phyloP scores from a whole-genome alignment of 2,888 invertebrate genomes.

The Eristalis intricaria region DNA sequence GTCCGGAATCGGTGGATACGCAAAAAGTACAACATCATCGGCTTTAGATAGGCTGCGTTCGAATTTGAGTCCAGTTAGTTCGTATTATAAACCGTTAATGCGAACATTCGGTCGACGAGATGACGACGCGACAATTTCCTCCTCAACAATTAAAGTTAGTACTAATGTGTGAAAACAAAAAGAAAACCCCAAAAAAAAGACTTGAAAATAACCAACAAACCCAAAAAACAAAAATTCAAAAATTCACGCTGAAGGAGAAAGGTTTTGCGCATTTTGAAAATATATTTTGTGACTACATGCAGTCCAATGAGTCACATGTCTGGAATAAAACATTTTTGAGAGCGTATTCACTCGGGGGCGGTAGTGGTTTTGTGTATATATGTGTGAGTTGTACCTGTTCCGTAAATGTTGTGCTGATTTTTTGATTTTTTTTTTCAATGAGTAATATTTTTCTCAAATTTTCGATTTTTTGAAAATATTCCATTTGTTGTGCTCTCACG shows the following conservation, averaged over 20 bases:
- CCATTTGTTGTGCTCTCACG: neutral
- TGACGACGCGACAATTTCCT: constrained; percentile 78
- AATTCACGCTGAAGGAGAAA: constrained; percentile 25
- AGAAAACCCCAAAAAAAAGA: neutral
- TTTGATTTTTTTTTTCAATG: constrained; percentile 32
- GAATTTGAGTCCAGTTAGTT: constrained; percentile 80
- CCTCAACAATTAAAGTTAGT: constrained; percentile 56
- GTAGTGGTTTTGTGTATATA: neutral
- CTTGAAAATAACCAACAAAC: neutral
- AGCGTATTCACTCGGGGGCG: constrained; percentile 54
- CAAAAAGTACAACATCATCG: constrained; percentile 76
- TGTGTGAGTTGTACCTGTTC: constrained; percentile 34
- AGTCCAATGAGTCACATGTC: constrained; percentile 60
- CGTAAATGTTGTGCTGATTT: constrained; percentile 7
- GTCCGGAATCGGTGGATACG: constrained; percentile 64
- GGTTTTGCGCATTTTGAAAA: constrained; percentile 70
- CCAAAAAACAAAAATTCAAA: constrained; percentile 2
- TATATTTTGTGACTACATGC: constrained; percentile 29
- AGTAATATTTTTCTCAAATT: constrained; percentile 22
- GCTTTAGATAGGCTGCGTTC: constrained; percentile 80
- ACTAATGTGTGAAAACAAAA: neutral
- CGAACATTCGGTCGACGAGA: constrained; percentile 78
- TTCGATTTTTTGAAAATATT: constrained; percentile 16
- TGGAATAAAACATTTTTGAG: constrained; percentile 58
- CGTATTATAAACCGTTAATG: constrained; percentile 81